Base-by-base conservation (phyloP, 2,113 vertebrate species). In the Arenaria interpres region DNA sequence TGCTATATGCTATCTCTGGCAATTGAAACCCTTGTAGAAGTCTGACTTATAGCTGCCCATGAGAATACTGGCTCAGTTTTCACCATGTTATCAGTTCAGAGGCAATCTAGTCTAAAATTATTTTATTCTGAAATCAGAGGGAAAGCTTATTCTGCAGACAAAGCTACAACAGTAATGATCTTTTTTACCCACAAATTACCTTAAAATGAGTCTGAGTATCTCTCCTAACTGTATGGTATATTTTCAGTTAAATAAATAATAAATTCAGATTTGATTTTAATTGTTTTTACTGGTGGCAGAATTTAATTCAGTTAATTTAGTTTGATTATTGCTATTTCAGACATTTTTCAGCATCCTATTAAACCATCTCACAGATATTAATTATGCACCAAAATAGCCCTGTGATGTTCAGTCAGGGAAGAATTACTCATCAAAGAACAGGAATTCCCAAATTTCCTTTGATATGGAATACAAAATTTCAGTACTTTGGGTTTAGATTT, bases 301-400 rank as follows among this genome's bases (percentile, higher is more conserved):
- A 90, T 90, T 94, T 90, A 91, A 73, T 94, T 93, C 60, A 41
- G 41, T 93, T 95, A 60, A 91, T 95, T 93, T 84, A 60, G 62
- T 93, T 90, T 95, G 86, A 92, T 87, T 88, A 93, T 74, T 96
- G 51, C 35, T 79, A 80, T 95, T 95, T 95, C 77, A 81, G 90
- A 77, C 56, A 53, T 86, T 88, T 83, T 90, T 84, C 73, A 94
- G 64, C 35, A 89, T 89, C 85, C 27, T 89, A 84, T 92, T 92
- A 96, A 93, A 95, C 9, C 14, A 57, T 84, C 56, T 75, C 41
- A 81, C 43, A 81, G 45, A 77, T 81, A 88, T 56, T 86, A 95
- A 93, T 85, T 84, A 30, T 75, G 35, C 51, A 25, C 16, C 16
- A 63, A 67, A 90, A 86, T 51, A 84, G 14, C 35, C 22, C 9